Percentiles rank a stretch among this genome's conserved stretches.
phyloP scores from a whole-genome alignment of 53 echinoderm and acorn worm species.

The Patiria pectinifera region DNA sequence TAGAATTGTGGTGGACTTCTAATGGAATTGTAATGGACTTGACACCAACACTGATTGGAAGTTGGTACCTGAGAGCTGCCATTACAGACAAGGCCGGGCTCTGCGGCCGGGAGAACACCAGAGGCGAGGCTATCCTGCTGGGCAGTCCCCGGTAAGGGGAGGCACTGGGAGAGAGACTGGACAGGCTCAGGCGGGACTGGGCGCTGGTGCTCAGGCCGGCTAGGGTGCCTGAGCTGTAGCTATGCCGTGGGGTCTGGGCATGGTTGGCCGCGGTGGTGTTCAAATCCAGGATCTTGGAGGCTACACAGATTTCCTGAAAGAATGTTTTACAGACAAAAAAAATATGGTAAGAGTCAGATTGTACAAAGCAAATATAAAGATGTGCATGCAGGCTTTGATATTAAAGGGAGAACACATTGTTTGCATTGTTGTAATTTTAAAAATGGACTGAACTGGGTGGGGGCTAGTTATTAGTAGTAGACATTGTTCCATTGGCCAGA shows the following conservation, averaged over 20 bases:
- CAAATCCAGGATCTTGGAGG: slow-evolving; percentile 75
- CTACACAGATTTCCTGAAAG: slow-evolving; percentile 59
- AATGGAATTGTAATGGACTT: no score
- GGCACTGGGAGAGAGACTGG: slow-evolving; percentile 71
- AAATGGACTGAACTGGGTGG: no score
- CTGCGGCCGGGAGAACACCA: slow-evolving; percentile 77
- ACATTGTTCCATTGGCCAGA: no score
- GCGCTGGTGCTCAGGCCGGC: slow-evolving; percentile 88
- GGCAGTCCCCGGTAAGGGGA: slow-evolving; percentile 73
- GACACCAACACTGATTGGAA: no score
- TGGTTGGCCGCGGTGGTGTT: slow-evolving; percentile 42
- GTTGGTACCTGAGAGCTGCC: slow-evolving; percentile 69
- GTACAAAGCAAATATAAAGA: no score
- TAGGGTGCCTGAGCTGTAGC: slow-evolving; percentile 77
- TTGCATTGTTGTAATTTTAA: no score
- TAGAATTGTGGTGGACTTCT: no score
- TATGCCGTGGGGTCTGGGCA: slow-evolving; percentile 78
- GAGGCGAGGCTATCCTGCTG: slow-evolving; percentile 76
- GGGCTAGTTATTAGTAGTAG: no score
- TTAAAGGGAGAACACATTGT: no score
- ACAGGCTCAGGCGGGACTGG: slow-evolving; percentile 90
- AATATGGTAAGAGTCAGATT: no score
- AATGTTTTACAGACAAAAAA: not conserved
- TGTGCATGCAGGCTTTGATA: no score
- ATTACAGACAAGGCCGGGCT: slow-evolving; percentile 81